Conservation (phyloP, 2,888 invertebrate species). For the Nephrocerus scutellatus region DNA sequence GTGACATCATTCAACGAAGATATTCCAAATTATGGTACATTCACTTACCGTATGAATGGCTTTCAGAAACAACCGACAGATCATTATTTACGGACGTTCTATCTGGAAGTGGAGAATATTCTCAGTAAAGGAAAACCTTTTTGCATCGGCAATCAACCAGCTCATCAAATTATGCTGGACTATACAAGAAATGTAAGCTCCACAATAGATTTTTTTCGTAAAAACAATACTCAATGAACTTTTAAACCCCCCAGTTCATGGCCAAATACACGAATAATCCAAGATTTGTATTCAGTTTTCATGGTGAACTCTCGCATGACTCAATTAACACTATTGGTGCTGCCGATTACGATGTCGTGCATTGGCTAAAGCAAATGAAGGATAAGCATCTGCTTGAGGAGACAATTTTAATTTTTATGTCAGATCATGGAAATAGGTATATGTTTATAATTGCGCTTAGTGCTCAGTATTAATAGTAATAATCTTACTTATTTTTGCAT, state of each 20-base stretch:
- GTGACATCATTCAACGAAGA: slow-evolving; percentile 84
- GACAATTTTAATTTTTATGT: slow-evolving; percentile 81
- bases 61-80: slow-evolving; percentile 78
- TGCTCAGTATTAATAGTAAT: too few relatives aligned
- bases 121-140: slow-evolving; percentile 52
- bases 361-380: slow-evolving; percentile 59
- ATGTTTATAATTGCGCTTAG: slow-evolving; percentile 1
- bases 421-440: slow-evolving; percentile 85
- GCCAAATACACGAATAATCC: slow-evolving; percentile 60
- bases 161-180: slow-evolving; percentile 62
- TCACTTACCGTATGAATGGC: slow-evolving; percentile 83
- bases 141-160: slow-evolving; percentile 66
- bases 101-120: slow-evolving; percentile 57
- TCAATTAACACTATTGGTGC: slow-evolving; percentile 71
- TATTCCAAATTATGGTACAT: slow-evolving; percentile 74
- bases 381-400: slow-evolving; percentile 61
- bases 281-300: slow-evolving; percentile 81
- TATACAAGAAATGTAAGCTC: slow-evolving; percentile 57
- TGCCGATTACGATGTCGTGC: slow-evolving; percentile 65
- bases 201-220: too few relatives aligned
- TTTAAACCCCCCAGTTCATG: too few relatives aligned
- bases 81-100: slow-evolving; percentile 81
- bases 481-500: too few relatives aligned
- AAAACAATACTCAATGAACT: too few relatives aligned
- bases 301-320: slow-evolving; percentile 82